Base-by-base conservation (phyloP, 2,888 invertebrate genomes). In the Andrena haemorrhoa region DNA sequence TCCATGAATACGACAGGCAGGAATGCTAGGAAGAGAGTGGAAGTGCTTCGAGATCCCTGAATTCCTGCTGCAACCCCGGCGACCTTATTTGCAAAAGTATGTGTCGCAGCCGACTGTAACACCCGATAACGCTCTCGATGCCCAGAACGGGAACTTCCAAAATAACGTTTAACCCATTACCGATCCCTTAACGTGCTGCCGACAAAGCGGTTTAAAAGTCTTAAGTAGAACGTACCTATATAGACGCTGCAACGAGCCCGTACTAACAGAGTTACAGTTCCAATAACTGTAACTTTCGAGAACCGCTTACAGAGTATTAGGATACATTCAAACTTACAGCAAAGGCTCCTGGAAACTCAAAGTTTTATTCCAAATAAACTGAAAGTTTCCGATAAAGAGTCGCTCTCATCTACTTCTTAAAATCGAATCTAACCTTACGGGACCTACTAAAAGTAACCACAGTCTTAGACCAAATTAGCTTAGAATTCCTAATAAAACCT, bases 31-130 rank as follows among this genome's bases (percentile, higher is more conserved):
- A 23, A 26, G 61, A 66, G 77, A 26, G 70, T 56, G 49, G 33
- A 31, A 41, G 58, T 51, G 71, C 63, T 71, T 60, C 29, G 71
- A 73, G 58, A 72, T 69, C 29, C 29, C 64, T 31, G 71, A 53
- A 83, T 83, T 75, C 78, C 83, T 31, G 23, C 10, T 74, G 35
- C 51, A 58, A 72, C 53, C 31, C 26, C 35, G 26, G 23, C 16
- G 65, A 66, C 75, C 83, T 51, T 75, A 78, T 82, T 83, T n/a
- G 68, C 78, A 35, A 72, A 82, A 75, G 78, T 82, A 83, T 82
- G 83, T 35, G 83, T 75, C 58, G 63, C 47, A 51, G 51, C 41
- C 63, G 20, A 47, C 23, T 47, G 58, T 68, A 47, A 79, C 75
- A 64, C 64, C 64, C 66, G 56, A 71, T 77, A 63, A 47, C 77